Evolutionary conservation across 2,797 vertebrate species (phyloP).

Genomic region (Crax fasciolata): DNA sequence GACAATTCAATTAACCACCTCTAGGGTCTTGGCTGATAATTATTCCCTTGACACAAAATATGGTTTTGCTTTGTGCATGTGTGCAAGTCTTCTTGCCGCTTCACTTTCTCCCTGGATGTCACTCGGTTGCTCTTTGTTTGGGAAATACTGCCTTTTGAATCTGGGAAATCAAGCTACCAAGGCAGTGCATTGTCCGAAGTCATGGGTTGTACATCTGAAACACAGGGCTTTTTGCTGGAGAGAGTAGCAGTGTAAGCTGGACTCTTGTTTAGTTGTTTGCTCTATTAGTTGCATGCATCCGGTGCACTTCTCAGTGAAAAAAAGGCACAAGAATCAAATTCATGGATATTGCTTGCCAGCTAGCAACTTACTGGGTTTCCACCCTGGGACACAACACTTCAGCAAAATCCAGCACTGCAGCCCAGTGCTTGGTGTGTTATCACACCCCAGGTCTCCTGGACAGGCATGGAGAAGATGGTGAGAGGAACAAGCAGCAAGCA

Average conservation of each 20-base stretch:
- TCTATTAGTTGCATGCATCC: neutral
- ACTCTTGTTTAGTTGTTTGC: neutral
- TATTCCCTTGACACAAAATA: constrained; percentile 19
- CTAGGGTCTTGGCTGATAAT: neutral
- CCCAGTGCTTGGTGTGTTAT: neutral
- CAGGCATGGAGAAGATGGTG: rapidly evolving
- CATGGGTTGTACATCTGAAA: neutral
- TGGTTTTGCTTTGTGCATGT: neutral
- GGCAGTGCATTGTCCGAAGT: neutral
- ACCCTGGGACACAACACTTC: neutral
- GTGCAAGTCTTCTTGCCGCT: neutral
- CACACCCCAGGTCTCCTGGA: neutral
- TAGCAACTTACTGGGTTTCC: neutral
- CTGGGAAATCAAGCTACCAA: neutral
- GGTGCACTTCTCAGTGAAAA: neutral
- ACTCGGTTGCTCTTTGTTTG: neutral
- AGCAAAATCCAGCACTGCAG: neutral
- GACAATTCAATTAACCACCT: constrained; percentile 29
- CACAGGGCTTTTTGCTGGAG: neutral
- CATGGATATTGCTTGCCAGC: neutral
- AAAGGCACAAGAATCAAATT: neutral
- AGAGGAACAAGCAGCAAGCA: neutral
- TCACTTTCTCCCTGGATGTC: neutral
- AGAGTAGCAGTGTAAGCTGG: neutral
- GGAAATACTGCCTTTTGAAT: neutral